Evolutionary conservation across 2,113 vertebrate genomes (phyloP), one percentile per base, ranked within the genome.

Genomic region (Meleagris gallopavo): DNA sequence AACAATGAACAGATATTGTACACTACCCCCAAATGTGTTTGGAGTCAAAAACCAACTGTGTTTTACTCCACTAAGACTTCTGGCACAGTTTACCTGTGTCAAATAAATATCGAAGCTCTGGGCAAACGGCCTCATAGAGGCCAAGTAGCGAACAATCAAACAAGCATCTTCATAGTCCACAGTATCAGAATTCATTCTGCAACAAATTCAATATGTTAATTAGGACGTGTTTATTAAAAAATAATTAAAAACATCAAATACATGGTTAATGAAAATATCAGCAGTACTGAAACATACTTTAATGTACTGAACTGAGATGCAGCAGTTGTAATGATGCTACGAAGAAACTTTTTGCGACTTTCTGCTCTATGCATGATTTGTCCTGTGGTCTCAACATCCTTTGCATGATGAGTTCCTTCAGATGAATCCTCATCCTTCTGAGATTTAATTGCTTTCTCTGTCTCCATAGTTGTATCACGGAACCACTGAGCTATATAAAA

Each of bases 31-130:
- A 65, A 30, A 96, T 96, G 16, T 54, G 74, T 34, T 10, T 64
- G 61, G 61, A 94, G 92, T 65, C 36, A 90, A 50, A 96, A 97
- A 88, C 25, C 65, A 91, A 12, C 48, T 71, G 22, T 61, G 11
- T 88, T 74, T 92, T 64, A 95, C 14, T 82, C 15, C n/a, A 86
- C 29, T 86, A 96, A 70, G 32, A 94, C 70, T 88, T 91, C 61
- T 10, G 2, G 71, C 65, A 69, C n/a, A 92, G 62, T 94, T 98
- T 98, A 99, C 99, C 99, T 99, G 99, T 96, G 99, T 99, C 98
- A 99, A 99, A 99, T 99, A 99, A 99, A 99, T 99, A 99, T 99
- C 99, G 97, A 99, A 99, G 98, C 99, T 99, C 98, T 99, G 99
- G 97, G 99, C 98, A 97, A 99, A 99, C 60, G 99, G 99, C 99